Evolutionary conservation across 2,797 vertebrate species (phyloP).

Genomic region (Cichlasoma orientale): DNA sequence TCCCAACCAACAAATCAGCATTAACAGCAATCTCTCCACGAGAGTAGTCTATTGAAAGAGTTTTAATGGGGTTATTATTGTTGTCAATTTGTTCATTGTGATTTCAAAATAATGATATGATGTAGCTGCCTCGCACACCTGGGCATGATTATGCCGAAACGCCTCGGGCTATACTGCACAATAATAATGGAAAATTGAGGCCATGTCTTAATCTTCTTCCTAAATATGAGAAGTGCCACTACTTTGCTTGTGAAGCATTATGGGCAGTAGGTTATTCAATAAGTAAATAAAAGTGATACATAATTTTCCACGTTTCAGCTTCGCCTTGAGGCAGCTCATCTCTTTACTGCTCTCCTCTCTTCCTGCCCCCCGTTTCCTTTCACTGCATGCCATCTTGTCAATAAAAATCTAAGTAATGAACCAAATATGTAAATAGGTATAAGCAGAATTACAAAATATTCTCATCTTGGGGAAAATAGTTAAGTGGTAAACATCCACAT

Average conservation of each 20-base stretch:
- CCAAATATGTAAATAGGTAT: not conserved
- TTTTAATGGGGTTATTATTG: not conserved
- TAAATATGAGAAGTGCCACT: not conserved
- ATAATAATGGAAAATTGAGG: not conserved
- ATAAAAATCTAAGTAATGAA: not conserved
- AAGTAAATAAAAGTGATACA: not conserved
- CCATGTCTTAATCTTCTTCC: constrained; percentile 1
- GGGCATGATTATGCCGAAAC: not conserved
- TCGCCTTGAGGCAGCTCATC: not conserved
- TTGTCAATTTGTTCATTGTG: not conserved
- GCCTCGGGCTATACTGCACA: not conserved
- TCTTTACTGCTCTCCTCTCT: not conserved
- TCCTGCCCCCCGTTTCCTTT: not conserved
- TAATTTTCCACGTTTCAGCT: not conserved
- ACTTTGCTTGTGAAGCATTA: not conserved
- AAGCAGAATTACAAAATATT: not conserved
- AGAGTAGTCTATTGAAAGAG: not conserved
- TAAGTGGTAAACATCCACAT: not conserved
- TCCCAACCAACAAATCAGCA: not conserved
- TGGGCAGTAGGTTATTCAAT: not conserved
- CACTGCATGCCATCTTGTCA: not conserved
- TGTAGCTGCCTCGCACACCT: not conserved
- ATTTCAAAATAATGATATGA: not conserved
- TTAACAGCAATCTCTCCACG: not conserved
- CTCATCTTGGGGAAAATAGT: not conserved